A percentile compares a stretch with the other conserved stretches of the same genome.
Evolutionary conservation across 2,113 vertebrate species (phyloP).

Genomic region (Furnarius figulus): DNA sequence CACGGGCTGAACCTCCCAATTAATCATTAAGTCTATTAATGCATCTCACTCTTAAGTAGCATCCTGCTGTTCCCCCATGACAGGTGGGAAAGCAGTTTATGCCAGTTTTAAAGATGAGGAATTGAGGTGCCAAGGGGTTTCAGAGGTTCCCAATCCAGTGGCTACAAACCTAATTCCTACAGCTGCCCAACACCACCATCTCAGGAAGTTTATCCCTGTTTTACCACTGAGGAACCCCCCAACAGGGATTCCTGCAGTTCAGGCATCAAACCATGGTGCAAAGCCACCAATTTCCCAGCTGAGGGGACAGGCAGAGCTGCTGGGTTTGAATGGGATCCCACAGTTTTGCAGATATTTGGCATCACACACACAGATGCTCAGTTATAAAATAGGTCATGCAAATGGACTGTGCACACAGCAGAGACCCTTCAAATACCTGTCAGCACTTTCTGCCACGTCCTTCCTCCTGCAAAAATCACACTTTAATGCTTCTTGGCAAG

Average conservation of each 20-base stretch:
- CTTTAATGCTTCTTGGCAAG: not conserved
- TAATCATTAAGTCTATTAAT: not conserved
- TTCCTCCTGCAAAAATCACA: not conserved
- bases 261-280: not conserved
- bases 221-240: not conserved
- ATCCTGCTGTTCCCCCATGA: not conserved
- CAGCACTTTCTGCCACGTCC: not conserved
- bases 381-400: not conserved
- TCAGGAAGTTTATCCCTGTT: not conserved
- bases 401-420: not conserved
- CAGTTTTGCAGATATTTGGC: not conserved
- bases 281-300: not conserved
- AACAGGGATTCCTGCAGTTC: not conserved
- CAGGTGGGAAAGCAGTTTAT: not conserved
- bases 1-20: not conserved
- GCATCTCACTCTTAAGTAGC: not conserved
- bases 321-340: not conserved
- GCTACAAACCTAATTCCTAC: not conserved
- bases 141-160: not conserved
- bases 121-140: not conserved
- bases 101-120: not conserved
- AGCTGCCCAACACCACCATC: accelerated
- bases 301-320: not conserved
- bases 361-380: not conserved
- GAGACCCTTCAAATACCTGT: not conserved